Evolutionary conservation across 23 tunicate species (phyloP).

Genomic region (Ascidia mentula): DNA sequence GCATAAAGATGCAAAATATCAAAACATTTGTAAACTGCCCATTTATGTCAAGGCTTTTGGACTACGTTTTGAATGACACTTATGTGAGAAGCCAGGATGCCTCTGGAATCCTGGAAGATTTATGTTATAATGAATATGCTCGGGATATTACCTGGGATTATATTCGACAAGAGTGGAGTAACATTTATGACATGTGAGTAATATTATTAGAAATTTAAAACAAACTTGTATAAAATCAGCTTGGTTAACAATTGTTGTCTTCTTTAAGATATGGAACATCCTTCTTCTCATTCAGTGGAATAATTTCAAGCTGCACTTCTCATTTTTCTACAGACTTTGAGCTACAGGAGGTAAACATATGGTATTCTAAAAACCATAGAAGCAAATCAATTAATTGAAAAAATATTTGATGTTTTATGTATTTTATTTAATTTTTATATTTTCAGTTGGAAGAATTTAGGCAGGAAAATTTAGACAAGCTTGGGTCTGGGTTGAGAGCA

Average conservation of each 20-base stretch:
- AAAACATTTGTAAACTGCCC: too few relatives aligned
- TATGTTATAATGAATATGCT: conserved; percentile 64
- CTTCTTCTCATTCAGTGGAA: conserved; percentile 47
- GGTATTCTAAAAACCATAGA: neutral
- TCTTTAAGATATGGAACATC: conserved; percentile 37
- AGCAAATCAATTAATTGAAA: too few relatives aligned
- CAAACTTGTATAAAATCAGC: neutral
- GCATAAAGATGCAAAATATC: too few relatives aligned
- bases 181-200: conserved; percentile 51
- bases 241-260: neutral
- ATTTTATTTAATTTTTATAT: too few relatives aligned
- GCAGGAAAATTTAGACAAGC: neutral
- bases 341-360: conserved; percentile 33
- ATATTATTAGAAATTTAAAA: neutral
- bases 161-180: conserved; percentile 39
- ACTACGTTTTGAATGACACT: neutral
- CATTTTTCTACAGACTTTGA: conserved; percentile 77
- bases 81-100: conserved; percentile 56
- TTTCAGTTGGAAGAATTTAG: conserved; percentile 56
- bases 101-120: conserved; percentile 22
- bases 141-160: conserved; percentile 70
- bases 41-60: conserved; percentile 43
- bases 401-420: too few relatives aligned
- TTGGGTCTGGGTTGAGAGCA: conserved; percentile 38
- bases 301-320: conserved; percentile 45